Conservation (phyloP, 2,113 vertebrate genomes). For the Rhinoptilus africanus region DNA sequence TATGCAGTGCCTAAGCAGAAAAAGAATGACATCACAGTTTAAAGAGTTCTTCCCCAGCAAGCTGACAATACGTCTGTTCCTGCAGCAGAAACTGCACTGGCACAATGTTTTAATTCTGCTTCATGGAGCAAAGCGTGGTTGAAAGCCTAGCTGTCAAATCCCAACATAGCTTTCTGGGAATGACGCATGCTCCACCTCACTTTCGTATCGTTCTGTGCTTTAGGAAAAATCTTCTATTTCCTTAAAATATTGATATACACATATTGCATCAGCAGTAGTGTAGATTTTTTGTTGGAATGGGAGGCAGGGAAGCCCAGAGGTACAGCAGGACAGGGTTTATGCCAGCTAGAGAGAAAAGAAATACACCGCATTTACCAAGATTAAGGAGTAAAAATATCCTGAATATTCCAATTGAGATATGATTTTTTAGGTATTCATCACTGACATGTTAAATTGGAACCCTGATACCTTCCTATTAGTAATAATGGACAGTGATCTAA, state of each 20-base stretch:
- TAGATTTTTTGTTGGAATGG: background rate
- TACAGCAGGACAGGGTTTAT: background rate
- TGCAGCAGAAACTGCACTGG: background rate
- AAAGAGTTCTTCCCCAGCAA: background rate
- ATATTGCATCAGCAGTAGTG: background rate
- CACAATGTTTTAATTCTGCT: background rate
- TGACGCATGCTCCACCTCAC: background rate
- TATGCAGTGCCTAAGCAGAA: background rate
- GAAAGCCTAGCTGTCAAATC: background rate
- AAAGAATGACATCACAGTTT: background rate
- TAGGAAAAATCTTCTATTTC: background rate
- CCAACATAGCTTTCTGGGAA: background rate
- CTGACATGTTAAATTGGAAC: background rate
- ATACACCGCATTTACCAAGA: background rate
- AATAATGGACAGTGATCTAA: background rate
- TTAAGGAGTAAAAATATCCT: background rate
- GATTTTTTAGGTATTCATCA: background rate
- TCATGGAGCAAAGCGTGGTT: rapidly evolving
- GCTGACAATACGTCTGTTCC: background rate
- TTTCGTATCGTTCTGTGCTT: background rate
- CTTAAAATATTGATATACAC: background rate
- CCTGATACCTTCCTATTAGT: background rate
- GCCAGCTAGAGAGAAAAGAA: background rate
- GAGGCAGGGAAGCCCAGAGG: background rate
- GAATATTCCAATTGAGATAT: background rate